Evolutionary conservation across 2,113 vertebrate genomes (phyloP).

Genomic region (Sphyrna mokarran): DNA sequence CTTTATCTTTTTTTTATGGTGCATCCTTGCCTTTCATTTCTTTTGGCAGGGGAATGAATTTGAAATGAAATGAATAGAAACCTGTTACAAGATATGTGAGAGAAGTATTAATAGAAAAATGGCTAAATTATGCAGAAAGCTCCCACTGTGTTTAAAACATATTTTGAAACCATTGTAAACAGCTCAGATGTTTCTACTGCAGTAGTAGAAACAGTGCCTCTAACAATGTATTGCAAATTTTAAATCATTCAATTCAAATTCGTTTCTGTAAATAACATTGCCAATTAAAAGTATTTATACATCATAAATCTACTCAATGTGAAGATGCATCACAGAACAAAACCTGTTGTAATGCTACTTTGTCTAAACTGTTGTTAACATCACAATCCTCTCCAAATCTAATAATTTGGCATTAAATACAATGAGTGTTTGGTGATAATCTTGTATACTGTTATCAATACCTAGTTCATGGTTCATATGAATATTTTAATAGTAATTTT

Average conservation of each 20-base stretch:
- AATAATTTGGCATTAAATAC: background rate
- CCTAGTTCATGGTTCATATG: too few relatives aligned
- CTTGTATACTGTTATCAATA: background rate
- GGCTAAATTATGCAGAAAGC: background rate
- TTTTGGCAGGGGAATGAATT: background rate
- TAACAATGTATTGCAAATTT: background rate
- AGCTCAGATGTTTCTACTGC: background rate
- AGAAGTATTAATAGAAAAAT: background rate
- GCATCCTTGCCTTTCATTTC: background rate
- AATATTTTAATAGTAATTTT: too few relatives aligned
- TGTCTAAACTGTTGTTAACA: background rate
- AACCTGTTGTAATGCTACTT: background rate
- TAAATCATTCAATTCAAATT: background rate
- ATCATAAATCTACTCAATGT: background rate
- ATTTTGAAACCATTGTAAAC: background rate
- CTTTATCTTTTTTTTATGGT: background rate
- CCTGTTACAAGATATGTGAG: background rate
- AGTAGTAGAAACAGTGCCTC: background rate
- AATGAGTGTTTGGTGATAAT: background rate
- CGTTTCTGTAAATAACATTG: background rate
- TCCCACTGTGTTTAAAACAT: background rate
- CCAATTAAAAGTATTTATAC: background rate
- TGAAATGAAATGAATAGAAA: background rate
- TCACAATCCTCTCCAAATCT: background rate
- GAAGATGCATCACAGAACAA: background rate